A percentile compares a stretch with the other conserved stretches of the same genome.
These are phyloP conservation scores for Danio tinwini DNA, from an alignment of 2,797 vertebrate genomes.

Conservation along the genomic window DNA sequence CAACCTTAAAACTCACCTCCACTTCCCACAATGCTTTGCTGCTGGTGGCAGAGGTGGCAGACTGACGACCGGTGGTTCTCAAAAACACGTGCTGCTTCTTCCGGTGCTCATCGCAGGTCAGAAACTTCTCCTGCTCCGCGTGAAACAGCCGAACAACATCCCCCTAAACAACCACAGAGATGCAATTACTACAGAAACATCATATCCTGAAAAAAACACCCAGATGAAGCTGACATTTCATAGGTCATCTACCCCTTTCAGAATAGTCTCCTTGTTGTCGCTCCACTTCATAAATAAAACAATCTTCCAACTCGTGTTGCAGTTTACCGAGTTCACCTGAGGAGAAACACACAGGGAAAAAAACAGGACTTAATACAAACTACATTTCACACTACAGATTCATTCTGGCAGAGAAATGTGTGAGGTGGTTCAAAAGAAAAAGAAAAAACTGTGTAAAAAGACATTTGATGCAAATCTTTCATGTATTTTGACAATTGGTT, in stretches of 20 bases:
- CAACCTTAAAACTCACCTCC: slow-evolving; percentile 80
- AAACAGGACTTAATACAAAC: slow-evolving; percentile 10
- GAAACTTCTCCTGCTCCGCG: slow-evolving; percentile 97
- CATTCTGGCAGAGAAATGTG: background rate
- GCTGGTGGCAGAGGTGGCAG: slow-evolving; percentile 95
- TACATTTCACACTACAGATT: background rate
- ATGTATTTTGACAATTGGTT: no score
- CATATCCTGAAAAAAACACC: background rate
- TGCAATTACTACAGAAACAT: background rate
- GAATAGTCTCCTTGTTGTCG: slow-evolving; percentile 93
- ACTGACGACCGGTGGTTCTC: slow-evolving; percentile 94
- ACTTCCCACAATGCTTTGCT: slow-evolving; percentile 98
- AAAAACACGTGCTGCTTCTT: slow-evolving; percentile 97
- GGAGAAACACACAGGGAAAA: slow-evolving; percentile 47
- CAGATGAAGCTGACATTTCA: background rate
- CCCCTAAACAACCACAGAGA: slow-evolving; percentile 75
- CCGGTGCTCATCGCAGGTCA: slow-evolving; percentile 95
- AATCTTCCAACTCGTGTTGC: slow-evolving; percentile 98
- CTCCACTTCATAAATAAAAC: slow-evolving; percentile 99
- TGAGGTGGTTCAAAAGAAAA: no score
- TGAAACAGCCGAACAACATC: slow-evolving; percentile 96
- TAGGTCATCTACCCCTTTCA: slow-evolving; percentile 86
- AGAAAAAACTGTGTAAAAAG: no score
- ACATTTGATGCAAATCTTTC: no score
- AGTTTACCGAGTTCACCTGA: slow-evolving; percentile 98